Conservation (phyloP, 2,113 vertebrate species). For the Clupea harengus region DNA sequence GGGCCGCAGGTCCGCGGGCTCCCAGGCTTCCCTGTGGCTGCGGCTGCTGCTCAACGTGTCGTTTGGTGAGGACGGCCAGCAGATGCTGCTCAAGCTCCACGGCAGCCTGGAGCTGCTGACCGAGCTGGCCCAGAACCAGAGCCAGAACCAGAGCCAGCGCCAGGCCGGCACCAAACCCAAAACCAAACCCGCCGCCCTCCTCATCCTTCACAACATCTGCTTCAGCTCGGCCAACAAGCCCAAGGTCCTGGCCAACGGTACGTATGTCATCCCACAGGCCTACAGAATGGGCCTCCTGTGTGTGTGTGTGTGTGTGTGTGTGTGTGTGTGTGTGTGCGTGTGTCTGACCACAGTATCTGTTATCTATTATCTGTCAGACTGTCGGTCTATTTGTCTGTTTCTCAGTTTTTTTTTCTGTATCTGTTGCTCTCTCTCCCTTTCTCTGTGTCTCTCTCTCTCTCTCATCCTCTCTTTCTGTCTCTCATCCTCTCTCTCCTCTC, state of each 20-base stretch:
- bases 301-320: background rate
- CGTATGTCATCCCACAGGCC: conserved; percentile 22
- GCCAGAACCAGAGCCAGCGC: conserved; percentile 31
- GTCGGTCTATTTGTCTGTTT: background rate
- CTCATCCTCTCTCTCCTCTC: background rate
- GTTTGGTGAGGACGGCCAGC: conserved; percentile 85
- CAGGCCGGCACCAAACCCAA: conserved; percentile 42
- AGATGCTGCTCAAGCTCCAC: conserved; percentile 82
- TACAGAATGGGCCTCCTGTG: background rate
- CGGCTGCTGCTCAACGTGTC: conserved; percentile 85
- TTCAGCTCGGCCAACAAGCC: conserved; percentile 83
- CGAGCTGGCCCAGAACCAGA: conserved; percentile 78
- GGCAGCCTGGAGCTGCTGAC: conserved; percentile 83
- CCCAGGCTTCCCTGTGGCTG: conserved; percentile 79
- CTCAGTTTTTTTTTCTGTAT: background rate
- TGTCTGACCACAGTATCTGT: background rate
- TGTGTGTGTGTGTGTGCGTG: background rate
- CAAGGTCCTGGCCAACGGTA: conserved; percentile 87
- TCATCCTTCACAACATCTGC: conserved; percentile 84
- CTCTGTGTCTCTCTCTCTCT: background rate
- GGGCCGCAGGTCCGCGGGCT: conserved; percentile 61
- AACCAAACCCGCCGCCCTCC: conserved; percentile 64
- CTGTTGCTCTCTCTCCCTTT: background rate
- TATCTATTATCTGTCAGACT: conserved; percentile 2
- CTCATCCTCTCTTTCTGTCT: background rate